Base-by-base conservation (phyloP, 2,797 vertebrate species). In the Macroramphosus scolopax region DNA sequence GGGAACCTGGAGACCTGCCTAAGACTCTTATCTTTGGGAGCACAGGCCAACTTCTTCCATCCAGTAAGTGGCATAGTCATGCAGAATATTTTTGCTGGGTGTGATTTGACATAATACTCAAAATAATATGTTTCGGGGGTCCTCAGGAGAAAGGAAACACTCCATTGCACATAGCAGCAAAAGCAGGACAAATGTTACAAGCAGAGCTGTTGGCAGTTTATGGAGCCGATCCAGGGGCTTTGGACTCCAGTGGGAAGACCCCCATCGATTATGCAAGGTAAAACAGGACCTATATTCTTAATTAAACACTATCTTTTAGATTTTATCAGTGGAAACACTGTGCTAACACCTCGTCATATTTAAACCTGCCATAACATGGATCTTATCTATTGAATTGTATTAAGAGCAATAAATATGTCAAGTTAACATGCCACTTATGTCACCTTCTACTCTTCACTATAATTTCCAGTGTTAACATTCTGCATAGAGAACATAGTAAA, bases 21-120 rank as follows among this genome's bases (percentile, higher is more conserved):
- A 50, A 83, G 96, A 57, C 81, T 98, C n/a, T 81, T 98, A 44
- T 97, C 95, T 49, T 78, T 98, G 56, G 95, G 96, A 84, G 95
- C 95, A 3, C 96, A 98, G 74, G 94, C 96, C 53, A 98, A 97
- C 87, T 98, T 98, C 85, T 98, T 98, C 70, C 95, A 98, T 72
- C 95, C 96, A 13, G 96, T 98, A 90, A 75, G 94, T 46, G 12
- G 17, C 47, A 61, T 5, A 18, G 35, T 7, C 1, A 2, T 9
- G 14, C 11, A 18, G 4, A 18, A 5, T 12, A n/a, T 30, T 20
- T 20, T 3, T 22, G 41, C 17, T 42, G 16, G 3, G 26, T 44
- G 16, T 13, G 7, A 3, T 15, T 33, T 33, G 12, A 5, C 20
- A 11, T 15, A 22, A 26, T n/a, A 28, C 3, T 10, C n/a, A n/a